These are phyloP conservation scores for Zapornia atra DNA, from an alignment of 2,113 vertebrate species.

Conservation along the genomic window DNA sequence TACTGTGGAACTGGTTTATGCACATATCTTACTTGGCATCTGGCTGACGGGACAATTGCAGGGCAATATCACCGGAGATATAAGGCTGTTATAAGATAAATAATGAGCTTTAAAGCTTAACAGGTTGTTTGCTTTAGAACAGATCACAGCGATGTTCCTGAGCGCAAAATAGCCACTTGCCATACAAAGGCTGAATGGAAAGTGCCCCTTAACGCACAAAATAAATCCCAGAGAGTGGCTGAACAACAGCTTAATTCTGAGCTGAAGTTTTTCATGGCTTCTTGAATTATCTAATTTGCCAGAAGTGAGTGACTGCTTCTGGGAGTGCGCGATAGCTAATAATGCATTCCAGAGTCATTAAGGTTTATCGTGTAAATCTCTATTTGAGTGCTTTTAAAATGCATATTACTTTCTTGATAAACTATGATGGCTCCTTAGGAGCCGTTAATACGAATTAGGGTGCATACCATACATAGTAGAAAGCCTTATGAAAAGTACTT, in stretches of 20 bases:
- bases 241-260: neutral
- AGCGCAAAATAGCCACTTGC: neutral
- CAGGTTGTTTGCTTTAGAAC: constrained; percentile 19
- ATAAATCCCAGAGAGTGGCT: constrained; percentile 14
- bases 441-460: constrained; percentile 33
- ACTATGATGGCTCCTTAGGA: constrained; percentile 47
- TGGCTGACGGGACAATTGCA: constrained; percentile 35
- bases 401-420: constrained; percentile 62
- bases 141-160: neutral
- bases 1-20: neutral
- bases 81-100: constrained; percentile 4
- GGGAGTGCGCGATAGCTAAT: neutral
- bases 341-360: constrained; percentile 19
- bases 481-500: constrained; percentile 2
- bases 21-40: constrained; percentile 43
- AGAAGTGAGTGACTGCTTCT: constrained; percentile 37
- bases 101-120: constrained; percentile 46
- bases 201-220: neutral
- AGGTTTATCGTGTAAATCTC: constrained; percentile 50
- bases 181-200: neutral
- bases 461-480: neutral
- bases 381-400: constrained; percentile 41
- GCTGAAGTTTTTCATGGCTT: constrained; percentile 2
- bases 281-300: constrained; percentile 46
- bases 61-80: constrained; percentile 36